These are phyloP conservation scores for Mormoops blainvillei DNA, from an alignment of 2,113 vertebrate genomes.

Conservation along the genomic window DNA sequence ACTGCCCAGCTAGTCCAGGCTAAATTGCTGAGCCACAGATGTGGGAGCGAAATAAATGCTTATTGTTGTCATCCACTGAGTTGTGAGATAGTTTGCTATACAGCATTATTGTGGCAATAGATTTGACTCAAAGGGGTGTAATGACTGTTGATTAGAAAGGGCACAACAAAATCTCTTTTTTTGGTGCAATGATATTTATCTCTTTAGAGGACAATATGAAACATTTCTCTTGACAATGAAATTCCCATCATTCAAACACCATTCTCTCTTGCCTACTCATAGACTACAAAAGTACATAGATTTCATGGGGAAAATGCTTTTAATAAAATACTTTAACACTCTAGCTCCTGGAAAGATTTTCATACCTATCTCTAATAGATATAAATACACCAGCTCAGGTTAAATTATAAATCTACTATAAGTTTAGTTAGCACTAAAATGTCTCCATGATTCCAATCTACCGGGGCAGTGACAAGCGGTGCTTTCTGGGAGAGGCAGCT, in stretches of 20 bases:
- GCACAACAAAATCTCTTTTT: neutral
- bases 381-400: neutral
- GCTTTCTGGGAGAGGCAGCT: neutral
- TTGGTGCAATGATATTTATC: neutral
- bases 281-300: neutral
- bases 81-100: neutral
- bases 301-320: neutral
- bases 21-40: neutral
- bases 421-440: neutral
- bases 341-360: neutral
- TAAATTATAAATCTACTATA: neutral
- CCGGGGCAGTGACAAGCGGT: neutral
- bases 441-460: neutral
- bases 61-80: neutral
- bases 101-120: neutral
- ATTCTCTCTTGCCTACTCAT: neutral
- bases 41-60: neutral
- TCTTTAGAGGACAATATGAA: neutral
- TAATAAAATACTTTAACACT: constrained; percentile 1
- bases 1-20: too few relatives aligned
- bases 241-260: neutral
- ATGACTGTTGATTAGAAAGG: neutral
- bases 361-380: neutral
- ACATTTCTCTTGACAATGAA: neutral
- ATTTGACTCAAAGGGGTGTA: neutral